Evolutionary conservation across 2,797 vertebrate species (phyloP), one percentile per base, ranked within the genome.

Genomic region (Sparidentex hasta): DNA sequence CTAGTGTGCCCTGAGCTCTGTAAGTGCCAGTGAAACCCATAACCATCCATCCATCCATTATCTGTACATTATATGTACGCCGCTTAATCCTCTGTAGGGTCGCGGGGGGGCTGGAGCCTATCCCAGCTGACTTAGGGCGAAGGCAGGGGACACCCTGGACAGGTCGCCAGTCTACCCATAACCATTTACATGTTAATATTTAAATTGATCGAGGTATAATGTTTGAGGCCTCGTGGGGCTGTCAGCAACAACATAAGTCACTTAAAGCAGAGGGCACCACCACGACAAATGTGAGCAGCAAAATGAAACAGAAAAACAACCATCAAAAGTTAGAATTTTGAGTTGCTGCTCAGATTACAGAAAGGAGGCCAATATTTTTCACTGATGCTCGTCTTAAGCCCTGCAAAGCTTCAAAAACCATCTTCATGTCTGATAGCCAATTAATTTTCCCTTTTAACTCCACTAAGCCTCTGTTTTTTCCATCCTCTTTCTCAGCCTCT

Each of bases 401-500:
- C 41, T 14, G 56, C 55, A 66, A 77, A 86, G 70, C 76, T 78
- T 79, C 38, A 68, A 81, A 89, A 87, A 71, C 2, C 67, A 81
- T 76, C 47, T 75, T 87, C 51, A 63, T 77, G 83, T 65, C 59
- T 76, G 79, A 88, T 80, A 86, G 84, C 69, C 80, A 87, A 86
- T 83, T 89, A 58, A 85, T 79, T 85, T 85, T 71, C 64, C 50
- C 61, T 78, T 77, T 91, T 78, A 84, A 85, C 77, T 86, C n/a
- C n/a, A 56, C 76, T 75, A 81, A 86, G 78, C 76, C 58, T 58
- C 61, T 23, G 21, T 58, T 72, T 48, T 76, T 50, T 65, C 51
- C 8, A n/a, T 80, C 64, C 50, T 27, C 21, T 9, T 59, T 27
- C 25, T 52, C 56, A 25, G 27, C 57, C 58, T 47, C 65, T 48